Percentiles rank a stretch among this genome's conserved stretches.
Evolutionary conservation across 2,113 vertebrate species (phyloP).

Genomic region (Sula dactylatra): DNA sequence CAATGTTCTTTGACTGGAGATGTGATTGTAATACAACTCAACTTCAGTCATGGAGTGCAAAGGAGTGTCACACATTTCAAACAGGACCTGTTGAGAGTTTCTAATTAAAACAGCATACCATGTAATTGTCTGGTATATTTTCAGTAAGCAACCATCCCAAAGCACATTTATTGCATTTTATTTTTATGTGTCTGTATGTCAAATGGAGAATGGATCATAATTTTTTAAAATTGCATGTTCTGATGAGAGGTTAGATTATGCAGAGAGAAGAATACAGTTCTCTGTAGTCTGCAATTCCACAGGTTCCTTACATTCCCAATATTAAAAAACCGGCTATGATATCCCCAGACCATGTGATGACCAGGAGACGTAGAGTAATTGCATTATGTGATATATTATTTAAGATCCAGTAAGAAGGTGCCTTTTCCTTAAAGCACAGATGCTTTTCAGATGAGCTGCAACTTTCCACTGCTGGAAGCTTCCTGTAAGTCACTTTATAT

Average conservation of each 20-base stretch:
- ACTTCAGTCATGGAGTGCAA: not conserved
- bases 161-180: not conserved
- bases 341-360: constrained; percentile 34
- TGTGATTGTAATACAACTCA: constrained; percentile 20
- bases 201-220: not conserved
- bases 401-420: constrained; percentile 35
- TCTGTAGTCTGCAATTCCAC: not conserved
- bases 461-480: not conserved
- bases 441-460: constrained; percentile 31
- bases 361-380: constrained; percentile 59
- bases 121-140: not conserved
- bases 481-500: constrained; percentile 8
- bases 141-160: not conserved
- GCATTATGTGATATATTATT: constrained; percentile 48
- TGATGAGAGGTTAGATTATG: not conserved
- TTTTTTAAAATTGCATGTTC: not conserved
- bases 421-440: constrained; percentile 25
- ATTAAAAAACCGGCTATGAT: not conserved
- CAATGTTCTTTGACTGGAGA: constrained; percentile 17
- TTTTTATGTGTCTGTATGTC: not conserved
- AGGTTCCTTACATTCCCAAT: not conserved
- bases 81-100: not conserved
- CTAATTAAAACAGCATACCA: not conserved
- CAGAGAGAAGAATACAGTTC: not conserved
- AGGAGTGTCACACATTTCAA: not conserved